Percentiles rank a stretch among this genome's conserved stretches.
Evolutionary conservation across 2,113 vertebrate genomes (phyloP).

Genomic region (Oxyruncus cristatus): DNA sequence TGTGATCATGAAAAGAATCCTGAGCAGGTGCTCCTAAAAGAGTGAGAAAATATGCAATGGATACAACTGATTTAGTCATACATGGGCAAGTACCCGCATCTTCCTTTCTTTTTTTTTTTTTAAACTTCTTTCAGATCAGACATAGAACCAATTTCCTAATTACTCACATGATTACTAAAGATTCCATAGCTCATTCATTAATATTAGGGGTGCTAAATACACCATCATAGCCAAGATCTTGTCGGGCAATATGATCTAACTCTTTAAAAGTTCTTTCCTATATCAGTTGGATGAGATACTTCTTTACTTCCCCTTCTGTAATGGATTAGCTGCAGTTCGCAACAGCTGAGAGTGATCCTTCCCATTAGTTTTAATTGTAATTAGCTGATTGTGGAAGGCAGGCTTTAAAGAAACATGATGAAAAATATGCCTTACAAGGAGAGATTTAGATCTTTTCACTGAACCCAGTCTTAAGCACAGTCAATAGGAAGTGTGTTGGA

Average conservation of each 20-base stretch:
- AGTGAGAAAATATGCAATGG: neutral
- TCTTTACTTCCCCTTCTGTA: neutral
- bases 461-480: neutral
- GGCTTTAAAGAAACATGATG: neutral
- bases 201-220: neutral
- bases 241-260: neutral
- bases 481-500: neutral
- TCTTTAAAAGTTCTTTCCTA: neutral
- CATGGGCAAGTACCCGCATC: neutral
- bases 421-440: neutral
- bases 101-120: neutral
- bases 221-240: neutral
- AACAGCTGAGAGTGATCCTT: neutral
- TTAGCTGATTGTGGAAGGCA: neutral
- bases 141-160: neutral
- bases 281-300: neutral
- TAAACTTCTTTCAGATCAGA: neutral
- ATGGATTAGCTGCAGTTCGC: neutral
- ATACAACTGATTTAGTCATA: neutral
- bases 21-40: neutral
- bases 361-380: neutral
- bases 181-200: neutral
- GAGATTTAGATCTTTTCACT: neutral
- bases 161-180: neutral
- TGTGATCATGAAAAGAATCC: neutral